Conservation (phyloP, 1,140 invertebrate genomes). For the Colletes latitarsis region DNA sequence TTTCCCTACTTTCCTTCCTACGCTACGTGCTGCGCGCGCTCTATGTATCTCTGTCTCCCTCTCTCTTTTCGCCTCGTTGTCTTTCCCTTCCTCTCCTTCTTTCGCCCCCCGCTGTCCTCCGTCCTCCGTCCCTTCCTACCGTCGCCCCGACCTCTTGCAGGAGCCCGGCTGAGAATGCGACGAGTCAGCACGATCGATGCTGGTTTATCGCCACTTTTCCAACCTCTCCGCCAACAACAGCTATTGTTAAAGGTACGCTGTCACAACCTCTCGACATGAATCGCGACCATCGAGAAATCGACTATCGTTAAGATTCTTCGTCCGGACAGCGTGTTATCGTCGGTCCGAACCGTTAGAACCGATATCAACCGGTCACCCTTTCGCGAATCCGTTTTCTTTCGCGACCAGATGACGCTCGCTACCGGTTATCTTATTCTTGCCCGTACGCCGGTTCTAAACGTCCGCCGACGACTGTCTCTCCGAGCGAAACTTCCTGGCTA, state of each 20-base stretch:
- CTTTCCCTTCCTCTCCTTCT: slow-evolving; percentile 32
- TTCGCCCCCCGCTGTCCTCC: not conserved
- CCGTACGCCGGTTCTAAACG: not conserved
- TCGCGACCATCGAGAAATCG: slow-evolving; percentile 17
- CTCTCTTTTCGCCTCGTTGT: not conserved
- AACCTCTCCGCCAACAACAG: slow-evolving; percentile 52
- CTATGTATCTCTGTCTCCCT: slow-evolving; percentile 24
- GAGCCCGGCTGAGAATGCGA: slow-evolving; percentile 64
- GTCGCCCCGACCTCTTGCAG: slow-evolving; percentile 57
- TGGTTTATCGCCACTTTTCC: slow-evolving; percentile 66
- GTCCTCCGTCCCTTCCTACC: slow-evolving; percentile 32
- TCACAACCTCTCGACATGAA: slow-evolving; percentile 38
- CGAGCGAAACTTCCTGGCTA: slow-evolving; percentile 31
- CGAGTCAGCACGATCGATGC: slow-evolving; percentile 66
- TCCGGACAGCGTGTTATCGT: not conserved
- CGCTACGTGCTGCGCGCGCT: slow-evolving; percentile 41
- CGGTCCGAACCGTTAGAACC: not conserved
- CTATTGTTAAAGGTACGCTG: slow-evolving; percentile 37
- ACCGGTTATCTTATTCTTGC: not conserved
- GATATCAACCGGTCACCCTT: not conserved
- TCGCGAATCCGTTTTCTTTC: not conserved
- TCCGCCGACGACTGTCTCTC: not conserved
- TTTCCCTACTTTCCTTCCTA: slow-evolving; percentile 51
- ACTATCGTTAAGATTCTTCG: not conserved
- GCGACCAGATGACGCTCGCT: not conserved